Conservation (phyloP, 2,888 invertebrate species). For the Silvanus unidentatus region DNA sequence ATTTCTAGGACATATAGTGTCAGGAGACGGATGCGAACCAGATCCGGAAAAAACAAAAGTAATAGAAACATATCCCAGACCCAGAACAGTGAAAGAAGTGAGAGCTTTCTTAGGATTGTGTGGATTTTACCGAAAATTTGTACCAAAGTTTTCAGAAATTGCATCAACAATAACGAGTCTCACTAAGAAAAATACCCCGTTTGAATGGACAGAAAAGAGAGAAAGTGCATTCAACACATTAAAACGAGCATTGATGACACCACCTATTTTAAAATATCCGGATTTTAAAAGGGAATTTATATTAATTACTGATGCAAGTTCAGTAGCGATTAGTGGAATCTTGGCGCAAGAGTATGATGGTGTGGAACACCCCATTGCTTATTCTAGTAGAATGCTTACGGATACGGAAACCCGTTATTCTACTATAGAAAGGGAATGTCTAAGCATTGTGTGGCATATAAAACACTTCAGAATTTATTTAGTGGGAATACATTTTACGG, state of each 20-base stretch:
- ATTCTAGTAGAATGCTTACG: conserved; percentile 9
- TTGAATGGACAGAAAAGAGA: conserved; percentile 9
- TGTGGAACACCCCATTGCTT: conserved; percentile 1
- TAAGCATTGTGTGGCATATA: conserved; percentile 8
- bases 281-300: conserved; percentile 10
- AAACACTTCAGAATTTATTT: conserved; percentile 8
- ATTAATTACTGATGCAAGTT: conserved; percentile 10
- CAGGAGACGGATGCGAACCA: conserved; percentile 1
- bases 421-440: conserved; percentile 11
- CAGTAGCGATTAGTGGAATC: not conserved
- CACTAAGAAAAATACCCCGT: conserved; percentile 18
- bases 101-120: conserved; percentile 20
- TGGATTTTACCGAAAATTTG: conserved; percentile 21
- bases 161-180: conserved; percentile 16
- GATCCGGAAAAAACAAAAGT: conserved; percentile 6
- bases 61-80: conserved; percentile 16
- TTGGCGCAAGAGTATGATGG: not conserved
- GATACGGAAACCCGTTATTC: conserved; percentile 13
- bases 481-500: conserved; percentile 9
- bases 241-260: conserved; percentile 7
- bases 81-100: conserved; percentile 17
- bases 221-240: conserved; percentile 9
- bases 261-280: conserved; percentile 12
- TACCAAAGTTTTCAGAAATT: conserved; percentile 18
- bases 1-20: conserved; percentile 8